Evolutionary conservation across 2,797 vertebrate genomes (phyloP).

Genomic region (Enteromius unitaeniatus): DNA sequence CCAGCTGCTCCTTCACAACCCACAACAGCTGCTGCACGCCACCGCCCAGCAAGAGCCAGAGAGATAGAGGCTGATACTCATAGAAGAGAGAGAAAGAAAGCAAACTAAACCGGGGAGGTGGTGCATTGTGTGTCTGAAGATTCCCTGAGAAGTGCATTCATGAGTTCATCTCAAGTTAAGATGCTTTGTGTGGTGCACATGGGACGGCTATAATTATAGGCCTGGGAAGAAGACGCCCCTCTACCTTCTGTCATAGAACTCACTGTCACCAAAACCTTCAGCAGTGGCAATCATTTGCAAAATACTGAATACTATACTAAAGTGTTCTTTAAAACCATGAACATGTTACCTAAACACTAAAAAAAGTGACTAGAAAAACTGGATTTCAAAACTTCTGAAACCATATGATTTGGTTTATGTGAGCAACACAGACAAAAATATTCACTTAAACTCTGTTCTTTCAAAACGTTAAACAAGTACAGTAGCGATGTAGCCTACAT

Average conservation of each 20-base stretch:
- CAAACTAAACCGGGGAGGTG: conserved; percentile 36
- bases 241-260: conserved; percentile 21
- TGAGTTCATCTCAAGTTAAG: conserved; percentile 57
- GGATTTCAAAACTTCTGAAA: neutral
- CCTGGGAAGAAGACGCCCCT: neutral
- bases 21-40: conserved; percentile 75
- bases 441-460: neutral
- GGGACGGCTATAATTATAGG: conserved; percentile 14
- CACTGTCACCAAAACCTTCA: conserved; percentile 17
- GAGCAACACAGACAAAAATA: neutral
- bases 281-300: neutral
- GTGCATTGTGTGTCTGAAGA: conserved; percentile 28
- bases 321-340: neutral
- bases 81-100: conserved; percentile 14
- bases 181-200: conserved; percentile 29
- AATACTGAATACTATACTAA: neutral
- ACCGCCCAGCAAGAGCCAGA: conserved; percentile 64
- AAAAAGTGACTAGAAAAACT: neutral
- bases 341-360: neutral
- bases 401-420: neutral
- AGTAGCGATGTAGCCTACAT: neutral
- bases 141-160: conserved; percentile 43
- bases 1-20: conserved; percentile 80
- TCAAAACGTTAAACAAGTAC: neutral
- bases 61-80: conserved; percentile 1